phyloP scores from a whole-genome alignment of 1,140 invertebrate species.

The Caenorhabditis brenneri region DNA sequence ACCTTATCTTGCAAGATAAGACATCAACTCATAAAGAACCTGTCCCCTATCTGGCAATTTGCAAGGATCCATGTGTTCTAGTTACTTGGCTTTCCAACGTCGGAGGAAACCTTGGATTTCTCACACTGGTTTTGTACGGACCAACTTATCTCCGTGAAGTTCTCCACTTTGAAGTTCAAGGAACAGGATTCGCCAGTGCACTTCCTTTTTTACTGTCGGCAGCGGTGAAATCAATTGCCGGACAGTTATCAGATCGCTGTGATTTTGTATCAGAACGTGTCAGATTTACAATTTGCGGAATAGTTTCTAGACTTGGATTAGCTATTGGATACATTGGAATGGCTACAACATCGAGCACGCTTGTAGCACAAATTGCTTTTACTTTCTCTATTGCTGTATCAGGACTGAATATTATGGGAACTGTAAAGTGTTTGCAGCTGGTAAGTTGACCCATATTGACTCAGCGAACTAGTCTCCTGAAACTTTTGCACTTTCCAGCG shows the following conservation, averaged over 20 bases:
- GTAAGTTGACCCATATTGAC: constrained; percentile 45
- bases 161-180: constrained; percentile 56
- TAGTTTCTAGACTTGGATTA: constrained; percentile 59
- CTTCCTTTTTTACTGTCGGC: constrained; percentile 61
- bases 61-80: constrained; percentile 54
- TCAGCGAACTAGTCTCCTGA: neutral
- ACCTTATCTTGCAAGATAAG: constrained; percentile 38
- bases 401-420: constrained; percentile 62
- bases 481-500: constrained; percentile 10
- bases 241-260: constrained; percentile 62
- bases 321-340: constrained; percentile 51
- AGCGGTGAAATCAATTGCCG: constrained; percentile 62
- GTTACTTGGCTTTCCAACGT: constrained; percentile 54
- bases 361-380: constrained; percentile 55
- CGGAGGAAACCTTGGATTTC: constrained; percentile 59
- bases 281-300: constrained; percentile 62
- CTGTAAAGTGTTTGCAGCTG: constrained; percentile 61
- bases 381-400: constrained; percentile 62
- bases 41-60: constrained; percentile 59
- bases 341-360: constrained; percentile 42
- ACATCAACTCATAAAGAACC: constrained; percentile 20
- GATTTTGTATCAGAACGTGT: constrained; percentile 57
- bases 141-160: constrained; percentile 63
- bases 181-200: constrained; percentile 63
- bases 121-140: constrained; percentile 58